Evolutionary conservation across 2,113 vertebrate species (phyloP).

Genomic region (Plecotus auritus): DNA sequence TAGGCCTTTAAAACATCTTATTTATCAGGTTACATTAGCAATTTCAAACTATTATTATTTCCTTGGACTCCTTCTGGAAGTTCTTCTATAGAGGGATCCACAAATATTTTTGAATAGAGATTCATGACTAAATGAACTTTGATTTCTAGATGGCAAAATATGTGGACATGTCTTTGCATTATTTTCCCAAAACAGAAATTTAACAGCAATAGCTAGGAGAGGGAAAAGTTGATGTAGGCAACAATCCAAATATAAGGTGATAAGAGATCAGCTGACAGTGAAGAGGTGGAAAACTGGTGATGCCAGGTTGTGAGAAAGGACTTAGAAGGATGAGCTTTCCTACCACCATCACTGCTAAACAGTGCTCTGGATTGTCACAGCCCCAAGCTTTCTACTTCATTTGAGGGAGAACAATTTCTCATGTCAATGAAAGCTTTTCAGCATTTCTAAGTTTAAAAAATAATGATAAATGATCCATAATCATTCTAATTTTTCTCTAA

Average conservation of each 20-base stretch:
- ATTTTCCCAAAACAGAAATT: not conserved
- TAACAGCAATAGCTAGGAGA: not conserved
- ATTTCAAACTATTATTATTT: not conserved
- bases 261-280: not conserved
- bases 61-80: not conserved
- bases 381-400: not conserved
- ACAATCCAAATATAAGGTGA: not conserved
- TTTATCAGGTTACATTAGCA: not conserved
- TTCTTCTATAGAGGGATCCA: not conserved
- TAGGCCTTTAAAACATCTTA: not conserved
- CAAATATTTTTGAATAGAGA: not conserved
- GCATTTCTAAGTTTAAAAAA: constrained; percentile 25
- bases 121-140: not conserved
- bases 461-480: not conserved
- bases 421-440: not conserved
- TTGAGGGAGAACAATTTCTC: not conserved
- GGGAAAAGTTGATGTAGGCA: not conserved
- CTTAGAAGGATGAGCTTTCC: not conserved
- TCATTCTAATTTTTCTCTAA: not conserved
- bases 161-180: not conserved
- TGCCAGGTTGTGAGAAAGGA: not conserved
- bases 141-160: not conserved
- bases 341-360: not conserved
- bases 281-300: not conserved
- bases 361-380: not conserved